Evolutionary conservation across 2,113 vertebrate genomes (phyloP).

Genomic region (Lampris megalopsis): DNA sequence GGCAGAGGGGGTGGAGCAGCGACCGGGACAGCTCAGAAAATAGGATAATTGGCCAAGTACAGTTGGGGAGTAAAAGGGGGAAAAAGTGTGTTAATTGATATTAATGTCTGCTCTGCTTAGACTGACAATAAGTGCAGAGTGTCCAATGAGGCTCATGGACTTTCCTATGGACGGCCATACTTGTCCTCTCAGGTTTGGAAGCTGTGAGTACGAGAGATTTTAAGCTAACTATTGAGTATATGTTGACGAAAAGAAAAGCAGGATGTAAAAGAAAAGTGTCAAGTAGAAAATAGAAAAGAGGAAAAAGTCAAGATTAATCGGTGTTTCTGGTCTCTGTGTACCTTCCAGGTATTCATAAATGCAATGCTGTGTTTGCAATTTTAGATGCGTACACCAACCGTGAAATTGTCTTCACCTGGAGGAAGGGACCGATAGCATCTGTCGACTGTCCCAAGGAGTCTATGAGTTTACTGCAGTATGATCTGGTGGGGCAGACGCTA

Average conservation of each 20-base stretch:
- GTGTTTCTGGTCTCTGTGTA: neutral
- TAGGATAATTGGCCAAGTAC: no score
- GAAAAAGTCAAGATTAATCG: conserved; percentile 1
- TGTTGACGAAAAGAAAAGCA: neutral
- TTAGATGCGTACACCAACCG: conserved; percentile 83
- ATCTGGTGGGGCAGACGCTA: conserved; percentile 81
- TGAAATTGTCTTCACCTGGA: conserved; percentile 85
- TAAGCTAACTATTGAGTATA: neutral
- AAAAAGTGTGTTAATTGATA: neutral
- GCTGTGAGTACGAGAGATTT: conserved; percentile 75
- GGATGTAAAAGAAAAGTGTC: neutral
- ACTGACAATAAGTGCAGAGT: conserved; percentile 82
- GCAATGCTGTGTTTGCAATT: conserved; percentile 1
- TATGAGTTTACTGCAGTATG: conserved; percentile 85
- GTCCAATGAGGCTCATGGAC: conserved; percentile 83
- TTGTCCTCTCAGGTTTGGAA: conserved; percentile 85
- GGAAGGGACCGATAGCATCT: conserved; percentile 78
- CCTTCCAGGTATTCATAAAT: neutral
- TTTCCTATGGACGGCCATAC: conserved; percentile 87
- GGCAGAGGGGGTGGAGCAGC: no score
- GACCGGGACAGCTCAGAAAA: no score
- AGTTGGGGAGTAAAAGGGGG: no score
- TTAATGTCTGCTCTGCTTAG: conserved; percentile 50
- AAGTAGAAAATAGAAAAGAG: no score
- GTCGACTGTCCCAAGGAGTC: conserved; percentile 84